Base-by-base conservation (phyloP, 2,797 vertebrate species). In the Manis javanica region DNA sequence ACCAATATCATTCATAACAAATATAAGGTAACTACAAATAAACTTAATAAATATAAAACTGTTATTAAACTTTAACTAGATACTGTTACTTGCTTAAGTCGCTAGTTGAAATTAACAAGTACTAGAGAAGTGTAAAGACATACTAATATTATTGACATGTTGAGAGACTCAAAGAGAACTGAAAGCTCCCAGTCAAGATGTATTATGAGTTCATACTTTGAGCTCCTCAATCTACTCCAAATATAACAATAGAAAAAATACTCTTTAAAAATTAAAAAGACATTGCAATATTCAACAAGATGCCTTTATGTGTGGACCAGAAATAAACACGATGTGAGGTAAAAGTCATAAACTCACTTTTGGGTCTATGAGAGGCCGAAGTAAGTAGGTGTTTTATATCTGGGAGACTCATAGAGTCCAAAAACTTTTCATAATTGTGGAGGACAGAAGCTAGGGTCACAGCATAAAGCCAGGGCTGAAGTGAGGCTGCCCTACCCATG, bases 31-130 rank as follows among this genome's bases (percentile, higher is more conserved):
- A 83, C 26, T 66, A 61, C 4, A 89, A 87, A 79, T 83, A 78
- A 64, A 82, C 90, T 57, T 39, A 94, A 63, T 82, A 81, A 57
- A 19, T 72, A 82, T 51, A 84, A 95, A 96, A 69, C 4, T 79
- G 10, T 42, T 66, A 92, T 55, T 61, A 89, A 78, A 63, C 29
- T 74, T 78, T 94, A 90, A 4, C 29, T 84, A 79, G 39, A 74
- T 34, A 51, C 23, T 49, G 24, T 71, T 59, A 86, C 68, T 95
- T 90, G 31, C 37, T 77, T 81, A 84, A 66, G 49, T 39, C 15
- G 92, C 29, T 86, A 82, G 26, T 13, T 66, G 51, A 51, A 94
- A 92, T 79, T 83, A 86, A 92, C 8, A 69, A 75, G 49, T 82
- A 55, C 64, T 21, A 85, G 13, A 87, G 46, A 92, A 92, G 51